Evolutionary conservation across 2,113 vertebrate species (phyloP).

Genomic region (Chaenocephalus aceratus): DNA sequence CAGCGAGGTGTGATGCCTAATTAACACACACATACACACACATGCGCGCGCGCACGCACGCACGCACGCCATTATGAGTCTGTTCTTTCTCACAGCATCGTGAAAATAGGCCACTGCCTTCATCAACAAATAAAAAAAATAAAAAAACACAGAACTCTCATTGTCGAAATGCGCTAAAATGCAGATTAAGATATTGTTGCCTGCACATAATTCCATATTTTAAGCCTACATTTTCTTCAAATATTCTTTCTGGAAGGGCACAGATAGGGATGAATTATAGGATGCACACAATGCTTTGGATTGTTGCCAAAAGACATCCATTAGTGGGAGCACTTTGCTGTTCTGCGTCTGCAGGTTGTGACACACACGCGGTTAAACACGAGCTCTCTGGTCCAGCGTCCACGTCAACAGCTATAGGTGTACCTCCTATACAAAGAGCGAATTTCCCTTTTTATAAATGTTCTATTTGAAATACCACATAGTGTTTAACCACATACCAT

Average conservation of each 20-base stretch:
- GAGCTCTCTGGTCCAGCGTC: neutral
- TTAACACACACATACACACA: constrained; percentile 52
- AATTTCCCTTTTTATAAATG: neutral
- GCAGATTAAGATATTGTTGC: neutral
- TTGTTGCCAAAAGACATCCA: constrained; percentile 33
- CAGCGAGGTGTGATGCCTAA: constrained; percentile 67
- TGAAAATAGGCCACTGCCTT: constrained; percentile 39
- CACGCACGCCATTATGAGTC: constrained; percentile 26
- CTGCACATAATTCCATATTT: neutral
- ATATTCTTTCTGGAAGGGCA: neutral
- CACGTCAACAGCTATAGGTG: neutral
- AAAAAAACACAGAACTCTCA: neutral
- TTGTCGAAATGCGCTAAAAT: neutral
- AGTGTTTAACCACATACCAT: neutral
- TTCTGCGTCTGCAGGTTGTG: constrained; percentile 32
- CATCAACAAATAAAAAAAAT: neutral
- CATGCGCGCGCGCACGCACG: constrained; percentile 23
- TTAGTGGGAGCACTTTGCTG: constrained; percentile 36
- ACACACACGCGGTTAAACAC: constrained; percentile 31
- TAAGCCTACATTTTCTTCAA: constrained; percentile 2
- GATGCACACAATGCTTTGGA: constrained; percentile 9
- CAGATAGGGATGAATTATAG: neutral
- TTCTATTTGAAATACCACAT: neutral
- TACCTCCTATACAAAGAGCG: no score
- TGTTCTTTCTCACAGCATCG: constrained; percentile 16